These are phyloP conservation scores for Emydura subglobosa DNA, from an alignment of 2,113 vertebrate species.

Conservation along the genomic window DNA sequence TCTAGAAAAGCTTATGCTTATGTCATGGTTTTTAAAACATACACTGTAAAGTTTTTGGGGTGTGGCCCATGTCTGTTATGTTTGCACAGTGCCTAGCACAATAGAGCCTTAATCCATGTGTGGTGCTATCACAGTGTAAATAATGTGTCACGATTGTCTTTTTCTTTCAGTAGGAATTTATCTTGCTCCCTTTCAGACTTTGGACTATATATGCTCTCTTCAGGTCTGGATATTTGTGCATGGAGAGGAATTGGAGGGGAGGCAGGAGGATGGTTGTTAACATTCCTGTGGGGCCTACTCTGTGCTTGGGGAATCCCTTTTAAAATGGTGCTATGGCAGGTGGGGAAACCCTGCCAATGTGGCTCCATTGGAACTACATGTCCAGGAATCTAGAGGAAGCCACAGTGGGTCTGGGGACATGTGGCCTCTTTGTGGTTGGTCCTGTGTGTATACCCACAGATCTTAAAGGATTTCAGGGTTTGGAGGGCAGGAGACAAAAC, in stretches of 20 bases:
- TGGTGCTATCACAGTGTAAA: not conserved
- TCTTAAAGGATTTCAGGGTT: not conserved
- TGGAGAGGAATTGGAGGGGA: not conserved
- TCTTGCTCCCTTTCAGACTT: not conserved
- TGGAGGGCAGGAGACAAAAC: not conserved
- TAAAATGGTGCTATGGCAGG: not conserved
- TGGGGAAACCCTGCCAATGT: not conserved
- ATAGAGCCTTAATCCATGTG: accelerated
- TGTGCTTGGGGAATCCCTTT: not conserved
- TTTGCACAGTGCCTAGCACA: not conserved
- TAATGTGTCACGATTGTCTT: not conserved
- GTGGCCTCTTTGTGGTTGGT: not conserved
- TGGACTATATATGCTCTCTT: not conserved
- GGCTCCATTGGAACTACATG: not conserved
- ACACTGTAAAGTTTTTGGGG: not conserved
- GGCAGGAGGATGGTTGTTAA: not conserved
- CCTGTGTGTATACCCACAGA: not conserved
- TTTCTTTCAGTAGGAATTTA: not conserved
- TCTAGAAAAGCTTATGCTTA: conserved; percentile 4
- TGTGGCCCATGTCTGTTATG: not conserved
- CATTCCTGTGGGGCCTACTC: not conserved
- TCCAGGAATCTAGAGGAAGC: not conserved
- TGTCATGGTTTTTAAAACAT: not conserved
- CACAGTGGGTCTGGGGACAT: not conserved
- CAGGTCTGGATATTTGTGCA: not conserved